Conservation (phyloP, 2,113 vertebrate genomes). For the Protobothrops mucrosquamatus region DNA sequence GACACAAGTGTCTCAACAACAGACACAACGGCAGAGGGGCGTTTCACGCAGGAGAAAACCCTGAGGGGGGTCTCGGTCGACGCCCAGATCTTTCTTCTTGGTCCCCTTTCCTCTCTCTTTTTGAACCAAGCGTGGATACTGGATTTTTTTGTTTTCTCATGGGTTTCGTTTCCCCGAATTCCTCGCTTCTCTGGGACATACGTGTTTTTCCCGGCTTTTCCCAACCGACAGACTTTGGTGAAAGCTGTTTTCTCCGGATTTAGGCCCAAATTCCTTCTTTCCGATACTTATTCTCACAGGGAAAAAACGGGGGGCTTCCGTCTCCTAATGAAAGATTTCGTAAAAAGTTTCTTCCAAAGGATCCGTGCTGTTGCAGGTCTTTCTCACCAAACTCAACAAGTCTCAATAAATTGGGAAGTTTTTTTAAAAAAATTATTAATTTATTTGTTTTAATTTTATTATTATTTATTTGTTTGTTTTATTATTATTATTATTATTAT, state of each 20-base stretch:
- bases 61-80: background rate
- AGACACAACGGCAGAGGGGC: rapidly evolving
- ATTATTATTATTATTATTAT: too few relatives aligned
- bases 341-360: background rate
- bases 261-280: background rate
- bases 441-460: too few relatives aligned
- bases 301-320: background rate
- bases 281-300: background rate
- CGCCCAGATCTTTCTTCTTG: too few relatives aligned
- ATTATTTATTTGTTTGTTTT: too few relatives aligned
- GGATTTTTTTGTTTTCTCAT: background rate
- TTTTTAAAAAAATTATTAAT: too few relatives aligned
- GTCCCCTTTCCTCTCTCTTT: too few relatives aligned
- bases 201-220: background rate
- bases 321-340: background rate
- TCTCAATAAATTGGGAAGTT: background rate
- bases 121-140: too few relatives aligned
- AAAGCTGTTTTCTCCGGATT: background rate
- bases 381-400: too few relatives aligned
- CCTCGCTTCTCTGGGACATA: too few relatives aligned
- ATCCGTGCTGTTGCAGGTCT: background rate
- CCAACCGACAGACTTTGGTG: too few relatives aligned
- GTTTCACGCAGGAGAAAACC: rapidly evolving
- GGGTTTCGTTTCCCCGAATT: background rate
- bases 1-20: too few relatives aligned